These are phyloP conservation scores for Venusia cambrica DNA, from an alignment of 2,888 invertebrate species.

Conservation along the genomic window DNA sequence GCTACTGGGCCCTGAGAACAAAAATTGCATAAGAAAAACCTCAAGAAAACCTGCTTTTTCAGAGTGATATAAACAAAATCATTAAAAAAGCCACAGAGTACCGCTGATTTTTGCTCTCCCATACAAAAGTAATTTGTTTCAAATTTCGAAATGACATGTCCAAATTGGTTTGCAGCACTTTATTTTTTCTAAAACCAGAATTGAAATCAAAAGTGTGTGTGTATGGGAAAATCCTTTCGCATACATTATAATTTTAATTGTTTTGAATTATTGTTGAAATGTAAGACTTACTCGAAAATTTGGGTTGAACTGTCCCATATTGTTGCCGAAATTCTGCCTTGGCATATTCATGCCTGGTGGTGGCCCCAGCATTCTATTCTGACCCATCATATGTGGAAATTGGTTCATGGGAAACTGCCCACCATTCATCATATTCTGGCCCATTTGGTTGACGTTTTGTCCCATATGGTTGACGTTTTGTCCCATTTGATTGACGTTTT, in stretches of 20 bases:
- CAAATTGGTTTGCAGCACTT: too few species aligned
- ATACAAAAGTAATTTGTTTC: too few species aligned
- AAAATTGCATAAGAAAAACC: constrained; percentile 2
- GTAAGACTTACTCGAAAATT: constrained; percentile 69
- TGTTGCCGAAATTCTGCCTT: constrained; percentile 61
- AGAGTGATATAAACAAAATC: too few species aligned
- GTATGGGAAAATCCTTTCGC: too few species aligned
- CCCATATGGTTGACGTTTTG: constrained; percentile 40
- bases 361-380: constrained; percentile 61
- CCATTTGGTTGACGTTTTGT: constrained; percentile 54
- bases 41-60: too few species aligned
- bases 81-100: too few species aligned
- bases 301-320: constrained; percentile 58
- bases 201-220: too few species aligned
- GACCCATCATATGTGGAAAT: constrained; percentile 34
- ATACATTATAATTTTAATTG: too few species aligned
- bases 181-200: too few species aligned
- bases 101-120: too few species aligned
- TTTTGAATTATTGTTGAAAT: too few species aligned
- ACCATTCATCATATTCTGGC: constrained; percentile 47
- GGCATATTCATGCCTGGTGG: constrained; percentile 67
- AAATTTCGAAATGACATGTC: too few species aligned
- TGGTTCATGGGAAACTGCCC: constrained; percentile 45
- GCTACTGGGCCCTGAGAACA: constrained; percentile 52
- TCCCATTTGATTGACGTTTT: constrained; percentile 52